These are phyloP conservation scores for Malurus splendens DNA, from an alignment of 2,797 vertebrate genomes.

Conservation along the genomic window DNA sequence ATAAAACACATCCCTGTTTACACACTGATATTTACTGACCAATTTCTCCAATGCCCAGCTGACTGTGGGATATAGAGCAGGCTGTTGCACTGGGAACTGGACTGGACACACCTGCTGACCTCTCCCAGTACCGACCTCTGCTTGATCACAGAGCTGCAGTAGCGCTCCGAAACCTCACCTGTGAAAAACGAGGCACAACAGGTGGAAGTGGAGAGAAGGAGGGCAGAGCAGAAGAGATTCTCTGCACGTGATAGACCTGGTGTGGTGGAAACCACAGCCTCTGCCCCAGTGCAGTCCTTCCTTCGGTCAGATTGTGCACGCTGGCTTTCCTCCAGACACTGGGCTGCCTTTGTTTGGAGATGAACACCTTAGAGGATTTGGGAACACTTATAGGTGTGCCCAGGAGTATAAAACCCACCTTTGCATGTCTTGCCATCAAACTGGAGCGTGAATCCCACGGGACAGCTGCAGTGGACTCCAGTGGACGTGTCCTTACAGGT, in stretches of 20 bases:
- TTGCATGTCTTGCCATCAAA: slow-evolving; percentile 94
- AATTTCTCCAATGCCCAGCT: not conserved
- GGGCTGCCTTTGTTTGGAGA: not conserved
- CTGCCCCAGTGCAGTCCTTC: not conserved
- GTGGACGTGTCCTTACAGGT: slow-evolving; percentile 98
- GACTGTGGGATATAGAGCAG: not conserved
- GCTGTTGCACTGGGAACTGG: no score
- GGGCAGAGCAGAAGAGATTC: not conserved
- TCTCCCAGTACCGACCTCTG: not conserved
- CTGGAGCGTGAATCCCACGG: slow-evolving; percentile 91
- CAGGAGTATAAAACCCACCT: slow-evolving; percentile 73
- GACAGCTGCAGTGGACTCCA: slow-evolving; percentile 96
- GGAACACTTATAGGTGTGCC: not conserved
- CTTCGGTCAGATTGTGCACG: not conserved
- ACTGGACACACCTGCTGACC: not conserved
- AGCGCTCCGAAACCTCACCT: not conserved
- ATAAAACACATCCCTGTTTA: not conserved
- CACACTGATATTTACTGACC: not conserved
- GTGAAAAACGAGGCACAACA: not conserved
- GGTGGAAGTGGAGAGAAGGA: not conserved
- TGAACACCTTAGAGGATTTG: not conserved
- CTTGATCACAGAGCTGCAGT: not conserved
- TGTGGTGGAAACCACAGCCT: accelerated
- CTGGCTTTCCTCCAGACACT: not conserved
- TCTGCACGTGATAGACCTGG: not conserved